These are phyloP conservation scores for Tarsius wallacei DNA, from an alignment of 2,797 vertebrate species.

Conservation along the genomic window DNA sequence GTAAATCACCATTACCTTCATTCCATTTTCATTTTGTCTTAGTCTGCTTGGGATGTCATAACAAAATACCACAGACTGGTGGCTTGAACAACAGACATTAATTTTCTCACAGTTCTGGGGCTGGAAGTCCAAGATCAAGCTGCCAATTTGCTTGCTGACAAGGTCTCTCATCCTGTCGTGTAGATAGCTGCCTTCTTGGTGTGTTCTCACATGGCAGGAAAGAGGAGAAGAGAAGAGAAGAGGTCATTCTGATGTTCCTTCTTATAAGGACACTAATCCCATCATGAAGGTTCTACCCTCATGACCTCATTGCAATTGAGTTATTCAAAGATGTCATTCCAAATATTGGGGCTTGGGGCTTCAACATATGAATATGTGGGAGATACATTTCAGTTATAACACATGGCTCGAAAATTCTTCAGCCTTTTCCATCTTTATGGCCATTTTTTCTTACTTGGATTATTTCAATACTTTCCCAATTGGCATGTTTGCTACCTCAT, in stretches of 20 bases:
- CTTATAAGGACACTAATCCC: not conserved
- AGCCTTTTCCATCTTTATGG: not conserved
- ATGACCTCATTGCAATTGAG: not conserved
- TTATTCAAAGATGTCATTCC: not conserved
- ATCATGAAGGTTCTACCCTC: not conserved
- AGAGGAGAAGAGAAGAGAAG: not conserved
- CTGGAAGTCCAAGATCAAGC: not conserved
- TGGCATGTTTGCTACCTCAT: not conserved
- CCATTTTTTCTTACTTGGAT: not conserved
- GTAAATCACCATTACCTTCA: not conserved
- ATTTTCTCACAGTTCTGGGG: not conserved
- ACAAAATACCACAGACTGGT: not conserved
- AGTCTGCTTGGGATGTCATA: not conserved
- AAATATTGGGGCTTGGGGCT: not conserved
- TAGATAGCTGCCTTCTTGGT: not conserved
- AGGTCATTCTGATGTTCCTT: not conserved
- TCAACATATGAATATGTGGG: not conserved
- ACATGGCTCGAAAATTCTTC: not conserved
- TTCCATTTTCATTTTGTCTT: not conserved
- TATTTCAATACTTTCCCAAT: constrained; percentile 15
- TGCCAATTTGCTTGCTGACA: not conserved
- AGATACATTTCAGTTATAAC: not conserved
- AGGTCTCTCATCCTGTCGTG: not conserved
- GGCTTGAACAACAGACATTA: not conserved
- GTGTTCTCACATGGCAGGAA: not conserved